Base-by-base conservation (phyloP, 2,888 invertebrate species). In the Horisme vitalbata region DNA sequence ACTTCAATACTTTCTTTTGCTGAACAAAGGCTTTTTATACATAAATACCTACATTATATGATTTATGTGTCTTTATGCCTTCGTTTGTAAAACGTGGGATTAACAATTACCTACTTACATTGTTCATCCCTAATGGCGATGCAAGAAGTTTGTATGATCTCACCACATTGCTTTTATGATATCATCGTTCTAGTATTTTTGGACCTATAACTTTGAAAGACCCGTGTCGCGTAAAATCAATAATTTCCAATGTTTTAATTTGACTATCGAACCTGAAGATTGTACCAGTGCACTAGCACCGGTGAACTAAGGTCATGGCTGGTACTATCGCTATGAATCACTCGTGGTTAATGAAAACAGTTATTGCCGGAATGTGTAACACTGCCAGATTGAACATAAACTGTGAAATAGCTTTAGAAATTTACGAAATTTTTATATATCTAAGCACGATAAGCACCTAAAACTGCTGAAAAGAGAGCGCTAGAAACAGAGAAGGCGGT, bases 381-480 rank as follows among this genome's bases (percentile, higher is more conserved):
- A 24, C 20, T 48, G 41, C 41, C 47, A 55, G 45, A 51, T 27
- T 47, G 39, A 46, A 43, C 46, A 32, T 32, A 46, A 38, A 26
- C 23, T n/a, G 23, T 13, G 4, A 20, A 2, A 34, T 1, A 7
- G 20, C 9, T 31, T 6, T 5, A 34, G 9, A 9, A 23, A 14
- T n/a, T n/a, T n/a, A n/a, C n/a, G n/a, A 1, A 24, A 33, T 33
- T 13, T 23, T 5, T 18, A 18, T 18, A n/a, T 18, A 18, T 18
- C 5, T 18, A 6, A 6, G 15, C 5, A 15, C 3, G 3, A 15
- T 4, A 15, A 4, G 15, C 15, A 15, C 15, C 15, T 15, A n/a
- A n/a, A n/a, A n/a, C n/a, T n/a, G n/a, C n/a, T n/a, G n/a, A n/a
- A n/a, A n/a, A n/a, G n/a, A n/a, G n/a, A n/a, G n/a, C n/a, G n/a